Base-by-base conservation (phyloP, 2,888 invertebrate species). In the Zygaena filipendulae region DNA sequence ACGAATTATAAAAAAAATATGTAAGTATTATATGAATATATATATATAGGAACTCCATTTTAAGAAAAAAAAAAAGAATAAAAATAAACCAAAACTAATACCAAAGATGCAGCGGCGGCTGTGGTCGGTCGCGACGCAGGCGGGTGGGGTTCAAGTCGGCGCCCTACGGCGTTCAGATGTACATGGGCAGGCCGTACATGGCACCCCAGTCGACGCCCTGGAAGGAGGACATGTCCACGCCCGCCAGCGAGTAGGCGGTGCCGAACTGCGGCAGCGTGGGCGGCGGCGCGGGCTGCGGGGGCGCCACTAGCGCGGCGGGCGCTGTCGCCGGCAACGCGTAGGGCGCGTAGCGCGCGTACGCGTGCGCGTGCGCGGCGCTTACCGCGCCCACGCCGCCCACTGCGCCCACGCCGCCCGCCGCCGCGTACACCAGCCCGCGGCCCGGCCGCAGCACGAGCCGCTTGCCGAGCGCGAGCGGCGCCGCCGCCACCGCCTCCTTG, bases 101-200 rank as follows among this genome's bases (percentile, higher is more conserved):
- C 10, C 26, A 21, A n/a, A 10, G 4, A 10, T 18, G 21, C 2
- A 6, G 27, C 13, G 27, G 3, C 22, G 11, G 10, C 16, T 36
- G 39, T 40, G 35, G n/a, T n/a, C n/a, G n/a, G n/a, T n/a, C n/a
- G n/a, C n/a, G n/a, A n/a, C 39, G 27, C 37, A 50, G 58, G 52
- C 56, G 59, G 58, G 50, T 45, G 50, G 47, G 51, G 48, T 40
- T 41, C 32, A 26, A 27, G 24, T 13, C n/a, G 21, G 20, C 32
- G 23, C 26, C 25, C 23, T 31, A 23, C 25, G 28, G 24, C 28
- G 32, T 66, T 82, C 86, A 90, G 64, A 92, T 92, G 82, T 93
- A 93, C 92, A 93, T 92, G 64, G 92, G 92, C 81, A 93, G 91
- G 56, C 92, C 92, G 70, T 94, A 94, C 90, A 93, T 90, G 52